Percentiles rank a stretch among this genome's conserved stretches.
Evolutionary conservation across 2,797 vertebrate genomes (phyloP).

Genomic region (Pampus argenteus): DNA sequence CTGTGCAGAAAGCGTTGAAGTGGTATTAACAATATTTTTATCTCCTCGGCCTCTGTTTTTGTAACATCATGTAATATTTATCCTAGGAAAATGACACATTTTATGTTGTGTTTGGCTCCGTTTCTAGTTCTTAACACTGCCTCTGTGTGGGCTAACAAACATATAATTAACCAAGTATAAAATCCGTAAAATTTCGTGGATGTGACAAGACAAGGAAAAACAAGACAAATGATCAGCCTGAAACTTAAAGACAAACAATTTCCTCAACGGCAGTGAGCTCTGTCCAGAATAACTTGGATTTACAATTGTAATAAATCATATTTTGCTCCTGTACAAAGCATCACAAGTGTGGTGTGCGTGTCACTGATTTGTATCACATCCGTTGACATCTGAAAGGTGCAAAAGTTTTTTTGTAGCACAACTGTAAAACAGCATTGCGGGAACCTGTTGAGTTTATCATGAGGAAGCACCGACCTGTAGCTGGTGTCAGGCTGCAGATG

Average conservation of each 20-base stretch:
- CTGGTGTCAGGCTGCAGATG: slow-evolving; percentile 96
- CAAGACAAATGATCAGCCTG: background rate
- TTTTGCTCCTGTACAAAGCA: background rate
- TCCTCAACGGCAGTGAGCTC: background rate
- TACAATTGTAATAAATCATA: background rate
- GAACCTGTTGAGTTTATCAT: background rate
- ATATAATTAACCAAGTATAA: background rate
- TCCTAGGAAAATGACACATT: background rate
- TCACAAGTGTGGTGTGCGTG: background rate
- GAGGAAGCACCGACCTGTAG: slow-evolving; percentile 89
- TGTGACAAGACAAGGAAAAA: background rate
- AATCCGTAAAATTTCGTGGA: background rate
- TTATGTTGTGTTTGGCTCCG: background rate
- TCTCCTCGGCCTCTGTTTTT: too few species aligned
- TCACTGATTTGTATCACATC: slow-evolving; percentile 5
- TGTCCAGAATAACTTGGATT: background rate
- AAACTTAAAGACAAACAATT: too few species aligned
- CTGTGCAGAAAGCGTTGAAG: slow-evolving; percentile 9
- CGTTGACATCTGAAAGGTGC: slow-evolving; percentile 9
- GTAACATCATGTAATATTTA: too few species aligned
- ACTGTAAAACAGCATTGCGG: background rate
- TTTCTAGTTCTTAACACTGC: background rate
- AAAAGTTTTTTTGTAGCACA: background rate
- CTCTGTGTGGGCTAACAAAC: background rate
- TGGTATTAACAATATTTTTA: background rate